These are phyloP conservation scores for Leguminivora glycinivorella DNA, from an alignment of 1,140 invertebrate genomes.

Conservation along the genomic window DNA sequence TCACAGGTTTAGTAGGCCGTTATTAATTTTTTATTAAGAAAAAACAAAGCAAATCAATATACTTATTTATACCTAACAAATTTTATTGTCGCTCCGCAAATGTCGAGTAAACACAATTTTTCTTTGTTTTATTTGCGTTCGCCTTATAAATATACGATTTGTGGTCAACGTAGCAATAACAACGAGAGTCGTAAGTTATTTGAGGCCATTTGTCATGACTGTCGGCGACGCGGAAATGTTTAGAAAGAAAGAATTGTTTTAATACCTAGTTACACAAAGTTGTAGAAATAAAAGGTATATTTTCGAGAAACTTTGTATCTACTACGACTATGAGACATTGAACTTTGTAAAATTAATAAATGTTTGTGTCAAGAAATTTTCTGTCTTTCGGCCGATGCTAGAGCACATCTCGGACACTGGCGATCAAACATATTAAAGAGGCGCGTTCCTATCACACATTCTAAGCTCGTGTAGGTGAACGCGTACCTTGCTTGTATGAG, in stretches of 20 bases:
- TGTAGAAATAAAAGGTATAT: background rate
- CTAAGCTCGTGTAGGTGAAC: no score
- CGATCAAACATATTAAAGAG: no score
- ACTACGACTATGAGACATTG: no score
- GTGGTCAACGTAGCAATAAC: constrained; percentile 6
- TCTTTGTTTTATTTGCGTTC: constrained; percentile 12
- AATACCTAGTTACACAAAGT: constrained; percentile 6
- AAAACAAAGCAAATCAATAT: no score
- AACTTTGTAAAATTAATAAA: no score
- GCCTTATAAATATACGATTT: constrained; percentile 9
- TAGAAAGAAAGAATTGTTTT: background rate
- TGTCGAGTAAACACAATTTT: background rate
- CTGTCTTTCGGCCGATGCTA: no score
- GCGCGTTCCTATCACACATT: no score
- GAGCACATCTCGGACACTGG: no score
- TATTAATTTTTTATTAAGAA: no score
- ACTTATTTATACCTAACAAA: background rate
- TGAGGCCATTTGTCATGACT: background rate
- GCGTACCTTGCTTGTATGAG: no score
- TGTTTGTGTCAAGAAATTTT: no score
- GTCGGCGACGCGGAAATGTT: background rate
- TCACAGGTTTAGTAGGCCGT: no score
- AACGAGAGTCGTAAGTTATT: background rate
- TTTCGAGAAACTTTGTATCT: background rate
- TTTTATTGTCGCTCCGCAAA: background rate